These are phyloP conservation scores for Podargus strigoides DNA, from an alignment of 2,797 vertebrate genomes.

Conservation along the genomic window DNA sequence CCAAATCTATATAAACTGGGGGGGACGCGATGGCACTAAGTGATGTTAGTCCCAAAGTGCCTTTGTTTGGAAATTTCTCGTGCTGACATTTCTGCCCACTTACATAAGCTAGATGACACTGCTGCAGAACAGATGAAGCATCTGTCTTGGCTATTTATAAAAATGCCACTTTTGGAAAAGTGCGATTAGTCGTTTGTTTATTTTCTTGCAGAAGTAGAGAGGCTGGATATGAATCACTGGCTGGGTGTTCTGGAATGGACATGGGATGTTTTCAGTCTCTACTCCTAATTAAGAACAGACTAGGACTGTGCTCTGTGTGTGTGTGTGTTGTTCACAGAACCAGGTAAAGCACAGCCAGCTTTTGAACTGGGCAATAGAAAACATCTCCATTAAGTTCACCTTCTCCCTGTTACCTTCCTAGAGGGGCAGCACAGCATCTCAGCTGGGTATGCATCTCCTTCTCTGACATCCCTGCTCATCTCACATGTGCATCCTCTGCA, in stretches of 20 bases:
- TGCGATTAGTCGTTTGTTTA: neutral
- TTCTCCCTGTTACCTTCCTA: neutral
- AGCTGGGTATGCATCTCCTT: neutral
- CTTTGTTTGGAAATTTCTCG: neutral
- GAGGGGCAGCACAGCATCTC: neutral
- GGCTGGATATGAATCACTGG: neutral
- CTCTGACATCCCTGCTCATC: neutral
- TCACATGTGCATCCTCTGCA: accelerated
- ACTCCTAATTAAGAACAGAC: neutral
- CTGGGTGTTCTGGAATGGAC: neutral
- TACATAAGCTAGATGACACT: neutral
- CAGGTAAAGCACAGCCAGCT: neutral
- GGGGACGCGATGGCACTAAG: neutral
- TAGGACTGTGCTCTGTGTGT: neutral
- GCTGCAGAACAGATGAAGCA: conserved; percentile 1
- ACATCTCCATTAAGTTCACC: neutral
- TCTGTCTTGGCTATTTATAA: conserved; percentile 34
- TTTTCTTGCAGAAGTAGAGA: neutral
- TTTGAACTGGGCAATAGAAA: neutral
- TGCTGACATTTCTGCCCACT: neutral
- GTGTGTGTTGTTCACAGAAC: too few species aligned
- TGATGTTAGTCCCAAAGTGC: neutral
- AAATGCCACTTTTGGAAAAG: neutral
- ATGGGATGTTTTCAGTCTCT: accelerated
- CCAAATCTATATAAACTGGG: neutral